These are phyloP conservation scores for Aspiorhynchus laticeps DNA, from an alignment of 2,113 vertebrate species.

Conservation along the genomic window DNA sequence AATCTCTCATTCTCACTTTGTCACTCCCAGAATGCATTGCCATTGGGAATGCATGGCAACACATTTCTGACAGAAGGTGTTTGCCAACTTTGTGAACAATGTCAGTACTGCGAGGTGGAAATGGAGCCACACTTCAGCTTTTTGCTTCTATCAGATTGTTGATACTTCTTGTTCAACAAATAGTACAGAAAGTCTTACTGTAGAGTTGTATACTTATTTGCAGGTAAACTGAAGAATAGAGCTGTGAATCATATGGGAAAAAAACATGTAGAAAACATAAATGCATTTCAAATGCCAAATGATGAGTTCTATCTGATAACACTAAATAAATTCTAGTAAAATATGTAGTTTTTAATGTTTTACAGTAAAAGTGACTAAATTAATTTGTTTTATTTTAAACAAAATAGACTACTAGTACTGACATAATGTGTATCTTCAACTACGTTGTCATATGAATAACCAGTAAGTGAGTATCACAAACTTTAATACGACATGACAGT, in stretches of 20 bases:
- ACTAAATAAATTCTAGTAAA: not conserved
- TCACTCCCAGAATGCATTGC: constrained; percentile 11
- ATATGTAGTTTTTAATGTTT: not conserved
- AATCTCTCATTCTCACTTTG: constrained; percentile 22
- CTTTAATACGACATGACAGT: too few species aligned
- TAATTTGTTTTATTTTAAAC: not conserved
- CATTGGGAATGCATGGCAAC: not conserved
- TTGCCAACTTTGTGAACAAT: constrained; percentile 2
- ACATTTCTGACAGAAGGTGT: constrained; percentile 2
- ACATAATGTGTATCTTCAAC: too few species aligned
- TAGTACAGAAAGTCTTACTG: not conserved
- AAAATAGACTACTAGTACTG: not conserved
- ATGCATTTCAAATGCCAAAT: not conserved
- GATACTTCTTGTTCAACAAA: not conserved
- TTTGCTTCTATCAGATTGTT: not conserved
- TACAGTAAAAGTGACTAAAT: not conserved
- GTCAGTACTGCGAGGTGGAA: not conserved
- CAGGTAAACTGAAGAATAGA: not conserved
- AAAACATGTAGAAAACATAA: not conserved
- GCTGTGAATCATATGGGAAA: not conserved
- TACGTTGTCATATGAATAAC: too few species aligned
- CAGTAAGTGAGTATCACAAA: too few species aligned
- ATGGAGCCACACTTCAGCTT: not conserved
- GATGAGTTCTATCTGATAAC: not conserved
- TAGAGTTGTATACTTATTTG: not conserved